Percentiles rank a stretch among this genome's conserved stretches.
These are phyloP conservation scores for Philhelius pedissequus DNA, from an alignment of 2,888 invertebrate genomes.

Conservation along the genomic window DNA sequence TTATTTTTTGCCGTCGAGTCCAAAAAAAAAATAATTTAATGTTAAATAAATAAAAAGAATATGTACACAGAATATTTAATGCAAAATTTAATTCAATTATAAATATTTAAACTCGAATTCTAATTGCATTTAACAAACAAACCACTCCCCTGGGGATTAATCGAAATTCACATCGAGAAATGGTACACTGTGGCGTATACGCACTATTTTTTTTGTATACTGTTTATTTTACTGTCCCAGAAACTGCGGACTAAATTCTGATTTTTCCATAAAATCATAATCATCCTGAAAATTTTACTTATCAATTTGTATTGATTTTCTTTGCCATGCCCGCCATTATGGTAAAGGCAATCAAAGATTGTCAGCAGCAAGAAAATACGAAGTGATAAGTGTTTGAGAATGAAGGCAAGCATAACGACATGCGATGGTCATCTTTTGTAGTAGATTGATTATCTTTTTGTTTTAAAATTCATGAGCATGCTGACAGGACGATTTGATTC, in stretches of 20 bases:
- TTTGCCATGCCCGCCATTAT: neutral
- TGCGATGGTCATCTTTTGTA: neutral
- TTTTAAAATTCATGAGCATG: conserved; percentile 6
- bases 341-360: too few relatives aligned
- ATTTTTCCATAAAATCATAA: neutral
- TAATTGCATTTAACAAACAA: conserved; percentile 34
- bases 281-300: too few relatives aligned
- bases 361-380: neutral
- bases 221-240: neutral
- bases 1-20: neutral
- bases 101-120: conserved; percentile 47
- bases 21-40: neutral
- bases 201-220: conserved; percentile 18
- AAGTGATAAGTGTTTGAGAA: neutral
- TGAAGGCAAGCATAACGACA: neutral
- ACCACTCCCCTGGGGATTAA: conserved; percentile 19
- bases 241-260: too few relatives aligned
- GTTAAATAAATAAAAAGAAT: neutral
- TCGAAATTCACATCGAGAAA: conserved; percentile 9
- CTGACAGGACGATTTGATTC: conserved; percentile 1
- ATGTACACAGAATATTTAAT: neutral
- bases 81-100: conserved; percentile 44
- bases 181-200: conserved; percentile 12
- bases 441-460: neutral
- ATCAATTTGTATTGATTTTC: neutral